phyloP scores from a whole-genome alignment of 2,888 invertebrate species.

The Eupithecia vulgata region DNA sequence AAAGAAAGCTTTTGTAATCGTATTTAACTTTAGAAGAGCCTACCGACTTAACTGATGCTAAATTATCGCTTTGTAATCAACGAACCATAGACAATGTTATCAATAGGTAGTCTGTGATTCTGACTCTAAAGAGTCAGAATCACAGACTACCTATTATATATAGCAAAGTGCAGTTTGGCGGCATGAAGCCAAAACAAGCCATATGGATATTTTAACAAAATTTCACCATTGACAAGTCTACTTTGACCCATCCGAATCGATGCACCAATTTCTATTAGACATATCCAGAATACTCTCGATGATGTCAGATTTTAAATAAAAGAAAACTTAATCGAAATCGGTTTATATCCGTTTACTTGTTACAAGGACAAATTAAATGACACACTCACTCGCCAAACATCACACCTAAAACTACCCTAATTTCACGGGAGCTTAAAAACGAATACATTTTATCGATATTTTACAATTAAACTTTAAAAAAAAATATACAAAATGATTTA shows the following conservation, averaged over 20 bases:
- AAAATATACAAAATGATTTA: too few relatives aligned
- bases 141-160: too few relatives aligned
- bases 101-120: neutral
- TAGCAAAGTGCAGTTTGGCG: neutral
- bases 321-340: too few relatives aligned
- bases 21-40: neutral
- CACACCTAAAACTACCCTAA: too few relatives aligned
- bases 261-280: neutral
- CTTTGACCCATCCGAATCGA: neutral
- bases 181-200: neutral
- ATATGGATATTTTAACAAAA: neutral
- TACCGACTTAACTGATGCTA: neutral
- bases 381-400: too few relatives aligned
- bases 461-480: too few relatives aligned
- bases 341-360: too few relatives aligned
- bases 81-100: neutral
- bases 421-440: too few relatives aligned
- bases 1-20: constrained; percentile 3
- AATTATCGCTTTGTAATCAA: neutral
- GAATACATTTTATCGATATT: too few relatives aligned
- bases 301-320: too few relatives aligned
- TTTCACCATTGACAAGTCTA: neutral
- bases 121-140: too few relatives aligned
- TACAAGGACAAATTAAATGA: too few relatives aligned
- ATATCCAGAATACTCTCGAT: neutral